Evolutionary conservation across 1,140 invertebrate genomes (phyloP), one percentile per base, ranked within the genome.

Genomic region (Drosophila subpulchrella): DNA sequence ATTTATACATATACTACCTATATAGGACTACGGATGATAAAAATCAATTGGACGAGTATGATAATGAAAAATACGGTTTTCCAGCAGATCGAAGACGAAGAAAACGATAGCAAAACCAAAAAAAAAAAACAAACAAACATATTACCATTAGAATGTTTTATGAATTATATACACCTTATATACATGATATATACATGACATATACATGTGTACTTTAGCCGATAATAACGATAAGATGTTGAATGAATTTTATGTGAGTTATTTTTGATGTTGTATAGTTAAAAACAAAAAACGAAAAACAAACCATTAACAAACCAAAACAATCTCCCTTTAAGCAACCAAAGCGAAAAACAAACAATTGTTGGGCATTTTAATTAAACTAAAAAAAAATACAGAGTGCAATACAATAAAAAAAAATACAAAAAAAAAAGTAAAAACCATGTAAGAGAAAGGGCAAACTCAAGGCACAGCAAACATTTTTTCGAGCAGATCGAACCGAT

Each of bases 121-220:
- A 6, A 36, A 3, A 36, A 36, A 36, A 36, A 51, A 32, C 70
- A 46, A 50, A 55, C 63, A 75, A 80, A 86, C 70, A 76, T 75
- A 78, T 88, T 85, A 68, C 55, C 82, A 76, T 79, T 88, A 82
- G 72, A 83, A 79, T 88, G 83, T 86, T 86, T 86, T 86, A 86
- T 82, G 83, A 83, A 86, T 88, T 86, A 80, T 86, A 86, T 86
- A 88, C 83, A 86, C 83, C 79, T 70, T 68, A 82, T 82, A 81
- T 81, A 81, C 57, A 75, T 74, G 56, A 55, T 58, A 47, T 67
- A 74, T 70, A 75, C 56, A 74, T 48, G 58, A 72, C 62, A 76
- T 60, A 75, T 46, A 80, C 58, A 61, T 63, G 63, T 79, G 58
- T 53, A 58, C 24, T 55, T 46, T 74, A 74, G 51, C 55, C 46